These are phyloP conservation scores for Galerucella pusilla DNA, from an alignment of 2,888 invertebrate genomes.

Conservation along the genomic window DNA sequence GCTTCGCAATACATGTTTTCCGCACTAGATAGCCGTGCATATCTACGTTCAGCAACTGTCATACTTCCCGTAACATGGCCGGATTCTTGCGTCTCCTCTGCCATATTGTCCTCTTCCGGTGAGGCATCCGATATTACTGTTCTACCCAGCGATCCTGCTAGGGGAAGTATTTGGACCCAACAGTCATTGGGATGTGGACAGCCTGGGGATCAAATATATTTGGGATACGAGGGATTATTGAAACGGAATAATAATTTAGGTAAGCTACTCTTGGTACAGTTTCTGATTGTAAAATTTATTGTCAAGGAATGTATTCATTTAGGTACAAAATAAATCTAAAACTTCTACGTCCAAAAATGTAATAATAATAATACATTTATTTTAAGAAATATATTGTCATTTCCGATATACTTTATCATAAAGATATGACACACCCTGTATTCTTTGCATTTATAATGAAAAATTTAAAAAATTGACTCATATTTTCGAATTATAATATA, in stretches of 20 bases:
- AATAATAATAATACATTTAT: no score
- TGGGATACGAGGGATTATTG: slow-evolving; percentile 65
- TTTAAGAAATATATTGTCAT: no score
- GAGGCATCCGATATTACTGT: slow-evolving; percentile 69
- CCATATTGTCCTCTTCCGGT: slow-evolving; percentile 65
- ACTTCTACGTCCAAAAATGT: no score
- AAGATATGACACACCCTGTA: no score
- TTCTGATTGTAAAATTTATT: background rate
- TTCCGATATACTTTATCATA: no score
- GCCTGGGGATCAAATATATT: slow-evolving; percentile 70
- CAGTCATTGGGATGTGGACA: slow-evolving; percentile 72
- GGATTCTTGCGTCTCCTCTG: slow-evolving; percentile 64
- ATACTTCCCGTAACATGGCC: slow-evolving; percentile 72
- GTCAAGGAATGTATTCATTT: background rate
- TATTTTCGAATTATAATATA: no score
- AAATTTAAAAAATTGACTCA: no score
- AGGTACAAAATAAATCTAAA: no score
- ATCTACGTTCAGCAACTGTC: slow-evolving; percentile 70
- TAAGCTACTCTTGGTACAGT: slow-evolving; percentile 37
- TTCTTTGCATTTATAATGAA: no score
- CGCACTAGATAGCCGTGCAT: slow-evolving; percentile 70
- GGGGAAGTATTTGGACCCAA: slow-evolving; percentile 71
- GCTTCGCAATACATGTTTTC: slow-evolving; percentile 70
- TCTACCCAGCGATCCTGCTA: slow-evolving; percentile 66
- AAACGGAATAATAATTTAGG: slow-evolving; percentile 59